Base-by-base conservation (phyloP, 2,797 vertebrate genomes). In the Sternarchorhynchus goeldii region DNA sequence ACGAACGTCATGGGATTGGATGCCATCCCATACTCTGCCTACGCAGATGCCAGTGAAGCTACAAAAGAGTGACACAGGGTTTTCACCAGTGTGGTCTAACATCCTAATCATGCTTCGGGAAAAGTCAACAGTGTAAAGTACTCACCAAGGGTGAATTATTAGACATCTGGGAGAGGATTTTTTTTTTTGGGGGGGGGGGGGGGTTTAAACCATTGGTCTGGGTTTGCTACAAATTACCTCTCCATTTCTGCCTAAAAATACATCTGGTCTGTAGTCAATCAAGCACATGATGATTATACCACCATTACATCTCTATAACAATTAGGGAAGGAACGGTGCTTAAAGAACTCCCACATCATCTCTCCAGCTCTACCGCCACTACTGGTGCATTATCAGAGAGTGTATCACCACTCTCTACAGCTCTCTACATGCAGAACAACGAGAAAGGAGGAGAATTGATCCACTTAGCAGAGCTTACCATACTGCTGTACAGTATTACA, bases 21-120 rank as follows among this genome's bases (percentile, higher is more conserved):
- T 17, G 5, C 36, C 31, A 58, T 71, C 77, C 25, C 25, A 25
- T 25, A 25, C 25, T 39, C 31, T 59, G 21, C 64, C 74, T 25
- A 68, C 63, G 5, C 53, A 55, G 83, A 73, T 79, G 39, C 76
- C 73, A 78, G 75, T 77, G 71, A 25, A 58, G 31, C 53, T 68
- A 34, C 39, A 60, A 25, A 25, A 75, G 59, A 50, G 41, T 77
- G 73, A 78, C 45, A 25, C n/a, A 50, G 17, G 31, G 34, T 29
- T 45, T 56, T 36, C 25, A 16, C 7, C 36, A 74, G 67, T 29
- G 0, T 57, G 56, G 17, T 69, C 65, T 45, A 34, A 20, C 39
- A 18, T 41, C 7, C 34, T 21, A 67, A 34, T 29, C 14, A 25
- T 31, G 10, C 21, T 53, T 53, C 12, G 32, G 29, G 32, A 6